Evolutionary conservation across 2,797 vertebrate genomes (phyloP), one percentile per base, ranked within the genome.

Genomic region (Eulemur coronatus): DNA sequence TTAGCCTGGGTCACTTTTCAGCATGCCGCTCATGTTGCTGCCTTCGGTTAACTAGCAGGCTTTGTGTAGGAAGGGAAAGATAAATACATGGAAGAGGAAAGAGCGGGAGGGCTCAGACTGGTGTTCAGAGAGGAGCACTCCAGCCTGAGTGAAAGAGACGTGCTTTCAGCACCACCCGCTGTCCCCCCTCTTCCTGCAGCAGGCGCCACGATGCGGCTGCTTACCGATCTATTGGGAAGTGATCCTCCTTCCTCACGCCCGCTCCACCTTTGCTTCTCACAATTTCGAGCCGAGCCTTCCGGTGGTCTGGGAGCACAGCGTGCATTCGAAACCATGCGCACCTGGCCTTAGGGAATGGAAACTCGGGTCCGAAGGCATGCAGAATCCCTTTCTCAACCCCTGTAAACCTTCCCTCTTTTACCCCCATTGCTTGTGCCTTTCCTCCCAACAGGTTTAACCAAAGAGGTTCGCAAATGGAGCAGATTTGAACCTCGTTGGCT

Each of bases 151-250:
- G 22, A 73, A 75, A 97, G 43, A 89, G 65, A 80, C 48, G 38
- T 72, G 96, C 86, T 96, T 97, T 97, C 96, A 97, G 95, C 94
- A 97, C 86, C 89, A 85, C 76, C 87, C 50, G 59, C 96, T 94
- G 96, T 94, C 80, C 94, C 65, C 61, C 52, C 67, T 52, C 55
- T 84, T 80, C 72, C 85, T 50, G 86, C 89, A 55, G 76, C 61
- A 65, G 70, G n/a, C 2, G 11, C 89, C 10, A 4, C 3, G 0
- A 14, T 6, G 2, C 24, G 0, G 48, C 67, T 5, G 72, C 67
- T 30, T 61, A 73, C 15, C 1, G 2, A 57, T 85, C 89, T 91
- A 41, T 3, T 4, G 33, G 48, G 15, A 67, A 90, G 35, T 8
- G 11, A 33, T 78, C 75, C 63, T 93, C 28, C 24, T 79, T 76